These are phyloP conservation scores for Rhynchotus rufescens DNA, from an alignment of 2,797 vertebrate species.

Conservation along the genomic window DNA sequence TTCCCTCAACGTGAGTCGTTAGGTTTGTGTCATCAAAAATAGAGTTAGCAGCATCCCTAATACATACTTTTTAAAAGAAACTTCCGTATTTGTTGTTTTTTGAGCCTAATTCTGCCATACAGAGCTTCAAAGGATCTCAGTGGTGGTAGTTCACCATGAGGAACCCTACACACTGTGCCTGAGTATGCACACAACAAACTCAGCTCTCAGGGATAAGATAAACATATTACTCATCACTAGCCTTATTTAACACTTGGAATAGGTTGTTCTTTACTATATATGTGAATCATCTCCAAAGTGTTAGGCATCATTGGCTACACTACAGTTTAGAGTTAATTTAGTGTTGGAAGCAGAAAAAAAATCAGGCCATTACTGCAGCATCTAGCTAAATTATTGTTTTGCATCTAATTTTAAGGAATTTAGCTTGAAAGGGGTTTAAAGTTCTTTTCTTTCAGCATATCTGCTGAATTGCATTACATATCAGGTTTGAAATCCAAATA, in stretches of 20 bases:
- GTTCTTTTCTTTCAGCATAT: background rate
- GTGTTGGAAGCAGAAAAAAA: background rate
- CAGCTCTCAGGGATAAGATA: background rate
- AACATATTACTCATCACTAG: background rate
- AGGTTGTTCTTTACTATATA: background rate
- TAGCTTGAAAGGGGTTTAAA: background rate
- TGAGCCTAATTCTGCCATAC: background rate
- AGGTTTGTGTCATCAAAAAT: slow-evolving; percentile 17
- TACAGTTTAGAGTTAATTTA: background rate
- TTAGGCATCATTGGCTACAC: background rate
- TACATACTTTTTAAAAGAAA: background rate
- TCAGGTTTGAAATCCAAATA: background rate
- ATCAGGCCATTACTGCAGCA: background rate
- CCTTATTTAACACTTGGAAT: background rate
- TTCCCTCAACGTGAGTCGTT: slow-evolving; percentile 4
- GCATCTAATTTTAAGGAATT: background rate
- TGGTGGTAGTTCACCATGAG: background rate
- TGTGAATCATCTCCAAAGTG: background rate
- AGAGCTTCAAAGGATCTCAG: background rate
- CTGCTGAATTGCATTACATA: background rate
- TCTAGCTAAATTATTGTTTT: background rate
- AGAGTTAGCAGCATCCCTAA: background rate
- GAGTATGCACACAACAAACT: background rate
- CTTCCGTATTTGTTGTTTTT: background rate
- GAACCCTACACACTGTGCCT: background rate